Evolutionary conservation across 2,888 invertebrate species (phyloP), one percentile per base, ranked within the genome.

Genomic region (Achlya flavicornis): DNA sequence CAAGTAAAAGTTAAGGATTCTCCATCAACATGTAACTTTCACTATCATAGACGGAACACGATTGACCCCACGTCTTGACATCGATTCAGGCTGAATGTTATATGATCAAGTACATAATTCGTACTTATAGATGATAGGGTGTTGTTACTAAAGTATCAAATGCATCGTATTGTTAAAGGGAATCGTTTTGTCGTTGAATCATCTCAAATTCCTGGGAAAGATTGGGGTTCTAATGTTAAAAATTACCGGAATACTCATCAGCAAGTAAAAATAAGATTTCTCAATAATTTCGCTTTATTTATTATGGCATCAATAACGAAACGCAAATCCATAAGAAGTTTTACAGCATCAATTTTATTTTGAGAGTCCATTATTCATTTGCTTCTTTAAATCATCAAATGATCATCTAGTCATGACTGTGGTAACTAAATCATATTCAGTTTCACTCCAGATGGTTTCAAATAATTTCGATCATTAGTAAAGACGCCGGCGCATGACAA

Each of bases 1-100:
- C 64, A 66, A 77, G 77, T 77, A 77, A 77, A 79, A 77, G 76
- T 78, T 78, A 74, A 79, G 75, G 75, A 79, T 77, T 78, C 74
- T 65, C 61, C 61, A 69, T 63, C 61, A 61, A 60, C 68, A 73
- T 72, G 75, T 64, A 65, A 80, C 85, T 82, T 84, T 73, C 75
- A 81, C 85, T 84, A 81, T 83, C 82, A 62, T 61, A 64, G 66
- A 73, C 74, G 66, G 66, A 66, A 70, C 72, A 71, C 71, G 73
- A 66, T 66, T 73, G 79, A 80, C 80, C 82, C 71, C 67, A 32
- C 14, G 64, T 4, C 64, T 63, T 74, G 81, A 75, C 81, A 74
- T 70, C 69, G 61, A 78, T 76, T 75, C 74, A 71, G 76, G 77
- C 74, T 70, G 66, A 74, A 67, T 72, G 71, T 66, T 63, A 66